Evolutionary conservation across 2,888 invertebrate species (phyloP), one percentile per base, ranked within the genome.

Genomic region (Ichneumon xanthorius): DNA sequence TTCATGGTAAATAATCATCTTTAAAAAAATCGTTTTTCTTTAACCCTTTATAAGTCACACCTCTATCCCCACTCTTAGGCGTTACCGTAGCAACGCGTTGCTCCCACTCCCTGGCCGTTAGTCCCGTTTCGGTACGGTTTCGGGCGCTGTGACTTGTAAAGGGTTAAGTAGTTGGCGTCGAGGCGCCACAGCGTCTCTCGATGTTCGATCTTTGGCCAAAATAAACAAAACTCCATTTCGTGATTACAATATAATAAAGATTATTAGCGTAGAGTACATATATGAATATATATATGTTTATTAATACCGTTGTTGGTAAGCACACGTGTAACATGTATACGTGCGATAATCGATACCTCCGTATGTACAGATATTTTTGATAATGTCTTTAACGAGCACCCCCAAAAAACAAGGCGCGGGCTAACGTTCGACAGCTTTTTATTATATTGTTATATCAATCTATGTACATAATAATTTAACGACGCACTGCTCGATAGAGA

Each of bases 391-490:
- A 73, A 78, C 53, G n/a, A 63, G 61, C 61, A n/a, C 61, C 58
- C 11, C 14, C 16, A 16, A n/a, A 63, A 33, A 63, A 30, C 53
- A 50, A n/a, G 45, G 14, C 48, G 45, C 45, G 48, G 48, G 30
- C n/a, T 26, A 45, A 40, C 30, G 53, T 73, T 14, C 37, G 22
- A 55, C 67, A 65, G 37, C 22, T 63, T 71, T 63, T 82, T 70
- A 63, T 61, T 63, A 71, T 71, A 48, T 63, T 22, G 16, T 33
- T 33, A 71, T 72, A 67, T 81, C 40, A 55, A 65, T 63, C 50
- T 22, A 68, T 82, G 58, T 82, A 77, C 78, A 82, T 72, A 82
- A 72, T 78, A 78, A 78, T 67, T 78, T 53, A 53, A 48, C n/a
- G 4, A 58, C 33, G 67, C 71, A 67, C 37, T 48, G 22, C 16